Base-by-base conservation (phyloP, 2,113 vertebrate species). In the Dermatemys mawii region DNA sequence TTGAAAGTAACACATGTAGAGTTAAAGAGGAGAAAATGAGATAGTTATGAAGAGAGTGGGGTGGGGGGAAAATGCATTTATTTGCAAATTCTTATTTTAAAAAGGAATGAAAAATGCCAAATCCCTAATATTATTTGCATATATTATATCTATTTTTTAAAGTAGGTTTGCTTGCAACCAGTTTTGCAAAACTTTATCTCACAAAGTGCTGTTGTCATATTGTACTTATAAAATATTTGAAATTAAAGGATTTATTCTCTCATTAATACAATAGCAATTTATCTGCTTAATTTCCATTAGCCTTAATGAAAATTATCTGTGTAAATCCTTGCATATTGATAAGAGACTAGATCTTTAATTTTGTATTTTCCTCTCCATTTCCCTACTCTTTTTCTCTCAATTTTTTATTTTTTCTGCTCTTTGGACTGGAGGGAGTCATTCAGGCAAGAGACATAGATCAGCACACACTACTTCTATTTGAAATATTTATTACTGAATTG, bases 221-320 rank as follows among this genome's bases (percentile, higher is more conserved):
- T 97, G 80, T 83, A 49, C 93, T 95, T 95, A 78, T 54, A 83
- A 87, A 95, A 84, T 91, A 55, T 87, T 96, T 89, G 92, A 97
- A 29, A 88, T 3, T 16, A 81, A 75, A 4, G 53, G 41, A 92
- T 96, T 95, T 96, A 90, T 93, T 57, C 82, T 94, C 44, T 70
- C 78, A 21, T 92, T 95, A 90, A 51, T 55, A 54, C 26, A 78
- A 35, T 38, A 75, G 32, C 46, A 90, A 60, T 89, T 83, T 89
- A 55, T 87, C 55, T 83, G 9, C 67, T 26, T 82, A 86, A 85
- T 35, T 96, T 95, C 41, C 73, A 1, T 94, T 95, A 93, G 41
- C 49, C 81, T 94, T 91, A 90, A 78, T 10, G 49, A 38, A 87
- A 91, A 83, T 91, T 79, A 94, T 49, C 41, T 83, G 79, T 49